Base-by-base conservation (phyloP, 2,888 invertebrate species). In the Idaea dimidiata region DNA sequence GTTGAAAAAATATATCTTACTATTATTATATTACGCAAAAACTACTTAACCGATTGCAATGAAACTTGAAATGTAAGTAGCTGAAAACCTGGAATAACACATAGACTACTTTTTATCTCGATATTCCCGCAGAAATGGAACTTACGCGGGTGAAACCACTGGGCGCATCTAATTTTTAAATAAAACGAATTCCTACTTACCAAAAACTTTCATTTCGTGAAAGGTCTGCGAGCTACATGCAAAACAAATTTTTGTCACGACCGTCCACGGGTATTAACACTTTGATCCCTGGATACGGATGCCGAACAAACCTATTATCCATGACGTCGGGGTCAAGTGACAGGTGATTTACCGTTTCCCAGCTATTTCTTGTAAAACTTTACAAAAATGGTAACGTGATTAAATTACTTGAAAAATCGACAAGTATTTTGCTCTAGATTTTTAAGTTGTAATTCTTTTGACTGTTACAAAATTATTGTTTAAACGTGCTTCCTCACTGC, bases 271-370 rank as follows among this genome's bases (percentile, higher is more conserved):
- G 75, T 79, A 70, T 90, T 90, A 87, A 88, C 90, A 88, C 80
- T 81, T 24, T 88, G 89, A 89, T 84, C 88, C 84, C 84, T 77
- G 75, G 64, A 75, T 71, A 66, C 74, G 67, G 69, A 72, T 78
- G 75, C 72, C 69, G 89, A 84, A 78, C 79, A 75, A 90, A 91
- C 81, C 84, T 82, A 91, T 91, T 91, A 82, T 85, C 74, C 79
- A 86, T 87, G 88, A 88, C 69, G 86, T 88, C 86, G 81, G 82
- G 88, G 88, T 91, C 88, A 85, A 79, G 73, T 74, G 78, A 77
- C 82, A 84, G 84, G 85, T 84, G 78, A 68, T 81, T 74, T 86
- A 84, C 87, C 81, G 85, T 81, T 84, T 81, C 76, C 75, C 76
- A 78, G 78, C 77, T 77, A 62, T 53, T 43, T 58, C 54, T 60